These are phyloP conservation scores for Brachionus sp. DNA, from an alignment of 1,140 invertebrate species.

Conservation along the genomic window DNA sequence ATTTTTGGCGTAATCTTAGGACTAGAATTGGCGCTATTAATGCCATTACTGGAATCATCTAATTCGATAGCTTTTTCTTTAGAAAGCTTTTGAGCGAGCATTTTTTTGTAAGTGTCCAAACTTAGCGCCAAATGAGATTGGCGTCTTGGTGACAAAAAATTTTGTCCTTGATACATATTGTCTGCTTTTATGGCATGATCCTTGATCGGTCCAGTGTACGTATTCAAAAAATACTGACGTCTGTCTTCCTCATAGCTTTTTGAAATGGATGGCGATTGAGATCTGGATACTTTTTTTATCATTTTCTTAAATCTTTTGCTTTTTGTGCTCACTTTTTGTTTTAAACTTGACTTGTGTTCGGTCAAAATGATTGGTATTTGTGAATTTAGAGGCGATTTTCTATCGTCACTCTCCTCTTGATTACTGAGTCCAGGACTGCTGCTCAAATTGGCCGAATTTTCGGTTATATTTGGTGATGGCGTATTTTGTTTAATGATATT, in stretches of 20 bases:
- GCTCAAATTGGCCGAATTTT: not conserved
- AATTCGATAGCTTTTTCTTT: slow-evolving; percentile 31
- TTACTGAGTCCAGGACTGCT: not conserved
- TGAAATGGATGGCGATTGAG: slow-evolving; percentile 17
- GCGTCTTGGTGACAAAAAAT: slow-evolving; percentile 6
- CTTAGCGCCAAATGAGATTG: slow-evolving; percentile 16
- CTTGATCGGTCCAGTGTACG: not conserved
- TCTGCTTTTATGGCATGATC: not conserved
- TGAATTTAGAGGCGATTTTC: not conserved
- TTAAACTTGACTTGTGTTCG: not conserved
- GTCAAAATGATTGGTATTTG: not conserved
- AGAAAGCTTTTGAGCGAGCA: not conserved
- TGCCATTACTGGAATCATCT: slow-evolving; percentile 3
- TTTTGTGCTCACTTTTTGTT: not conserved
- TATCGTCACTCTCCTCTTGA: not conserved
- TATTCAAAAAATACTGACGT: slow-evolving; percentile 7
- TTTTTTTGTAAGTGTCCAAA: not conserved
- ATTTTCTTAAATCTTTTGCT: not conserved
- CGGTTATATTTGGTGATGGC: not conserved
- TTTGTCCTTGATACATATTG: not conserved
- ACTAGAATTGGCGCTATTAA: not conserved
- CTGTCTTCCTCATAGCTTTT: slow-evolving; percentile 41
- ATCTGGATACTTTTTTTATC: slow-evolving; percentile 6
- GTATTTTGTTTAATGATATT: not conserved
- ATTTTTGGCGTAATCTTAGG: not conserved